Base-by-base conservation (phyloP, 2,888 invertebrate genomes). In the Pristionchus japonicus region DNA sequence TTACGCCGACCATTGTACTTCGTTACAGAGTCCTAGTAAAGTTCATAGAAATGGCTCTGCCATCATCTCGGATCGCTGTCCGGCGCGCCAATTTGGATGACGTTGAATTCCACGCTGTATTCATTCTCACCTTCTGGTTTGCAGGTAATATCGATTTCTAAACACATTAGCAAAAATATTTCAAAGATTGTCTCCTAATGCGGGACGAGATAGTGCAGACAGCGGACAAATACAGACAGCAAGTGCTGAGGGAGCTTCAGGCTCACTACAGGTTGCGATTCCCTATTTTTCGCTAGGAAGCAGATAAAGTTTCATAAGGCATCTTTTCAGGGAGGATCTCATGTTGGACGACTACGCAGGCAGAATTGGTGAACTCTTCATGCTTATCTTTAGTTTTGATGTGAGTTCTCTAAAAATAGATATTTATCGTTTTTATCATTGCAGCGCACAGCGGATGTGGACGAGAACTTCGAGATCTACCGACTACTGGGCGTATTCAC, bases 51-150 rank as follows among this genome's bases (percentile, higher is more conserved):
- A 40, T n/a, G n/a, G n/a, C 37, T 6, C n/a, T 77, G 15, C 43
- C 77, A 0, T 47, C 77, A 11, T 0, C 27, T 3, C 77, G 77
- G 13, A n/a, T 43, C 9, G 77, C 43, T 11, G 3, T 77, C 0
- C 23, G 27, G 13, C 31, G 77, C n/a, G 43, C 43, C 7, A 47
- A 77, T 27, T n/a, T 77, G n/a, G 43, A 77, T 43, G 40, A 40
- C 11, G 9, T n/a, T 27, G 77, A 77, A 27, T 77, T 77, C n/a
- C 77, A 27, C 77, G 43, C 77, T 13, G 23, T 77, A 1, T 17
- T 77, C n/a, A 47, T 77, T 40, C 77, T 77, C 27, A 43, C 77
- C 1, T 77, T 77, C 47, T 77, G 77, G 77, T 77, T 77, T 47
- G 40, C 43, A 2, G 77, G 77, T 77, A 40, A 1, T 15, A 34